Evolutionary conservation across 23 tunicate species (phyloP), one percentile per base, ranked within the genome.

Genomic region (Halocynthia roretzi): DNA sequence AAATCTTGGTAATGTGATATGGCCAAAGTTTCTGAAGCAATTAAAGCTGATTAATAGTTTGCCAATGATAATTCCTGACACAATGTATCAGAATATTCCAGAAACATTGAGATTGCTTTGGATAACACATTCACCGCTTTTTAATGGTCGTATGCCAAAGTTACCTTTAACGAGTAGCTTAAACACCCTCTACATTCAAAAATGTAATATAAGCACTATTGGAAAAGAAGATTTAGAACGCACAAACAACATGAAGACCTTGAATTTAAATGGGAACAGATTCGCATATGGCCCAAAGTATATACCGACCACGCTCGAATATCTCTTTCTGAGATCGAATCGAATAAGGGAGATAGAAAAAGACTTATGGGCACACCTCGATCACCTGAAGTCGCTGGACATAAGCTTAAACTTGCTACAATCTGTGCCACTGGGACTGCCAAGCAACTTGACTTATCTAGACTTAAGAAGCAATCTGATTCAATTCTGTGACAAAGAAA

Each of bases 371-470:
- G 21, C 76, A 8, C 53, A 54, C 6, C 71, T 83, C 17, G 48
- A 10, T 31, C 49, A 56, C n/a, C 77, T 90, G 51, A 53, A 20
- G 61, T 52, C 31, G 7, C 75, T 90, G 58, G 68, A 80, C 31
- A 15, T 90, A 63, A 72, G 81, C 53, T 63, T 70, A 18, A 90
- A 90, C 71, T 20, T 67, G 10, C 52, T 90, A 31, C 80, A 62
- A 19, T 69, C 96, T 10, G 62, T 84, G 17, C 96, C 96, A 12
- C 54, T 54, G 6, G 90, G 86, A 6, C 72, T 90, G 22, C 96
- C 96, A 53, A 67, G 19, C 31, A 23, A 80, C 6, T 51, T 90
- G 15, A 44, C 76, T 18, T 31, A 65, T 7, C 44, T 85, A 50
- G 49, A 56, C 8, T 53, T 90, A 15, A 54, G 71, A 19, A 51